Evolutionary conservation across 2,113 vertebrate species (phyloP).

Genomic region (Hippocampus mohnikei): DNA sequence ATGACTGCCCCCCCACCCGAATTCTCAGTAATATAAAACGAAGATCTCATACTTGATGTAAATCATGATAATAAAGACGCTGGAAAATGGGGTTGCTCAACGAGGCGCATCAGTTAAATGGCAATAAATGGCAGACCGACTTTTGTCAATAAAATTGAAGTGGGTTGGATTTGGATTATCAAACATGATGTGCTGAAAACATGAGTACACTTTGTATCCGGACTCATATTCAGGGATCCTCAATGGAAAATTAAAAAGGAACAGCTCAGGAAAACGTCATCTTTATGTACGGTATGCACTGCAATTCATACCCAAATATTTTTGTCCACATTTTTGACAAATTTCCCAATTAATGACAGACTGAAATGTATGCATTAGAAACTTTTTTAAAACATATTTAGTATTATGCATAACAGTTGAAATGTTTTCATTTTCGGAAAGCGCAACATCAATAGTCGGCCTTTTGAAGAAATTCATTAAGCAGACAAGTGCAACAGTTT

Average conservation of each 20-base stretch:
- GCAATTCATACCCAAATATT: not conserved
- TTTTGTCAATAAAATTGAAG: constrained; percentile 1
- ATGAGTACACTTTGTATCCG: not conserved
- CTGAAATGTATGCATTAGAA: too few relatives aligned
- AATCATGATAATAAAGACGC: constrained; percentile 2
- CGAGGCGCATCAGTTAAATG: constrained; percentile 1
- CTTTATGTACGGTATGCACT: not conserved
- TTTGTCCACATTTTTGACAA: too few relatives aligned
- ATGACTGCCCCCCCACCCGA: not conserved
- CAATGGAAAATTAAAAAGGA: not conserved
- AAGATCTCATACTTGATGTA: constrained; percentile 13
- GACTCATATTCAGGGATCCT: not conserved
- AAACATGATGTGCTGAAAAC: not conserved
- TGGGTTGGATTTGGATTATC: not conserved
- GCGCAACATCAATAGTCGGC: too few relatives aligned
- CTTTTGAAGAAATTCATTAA: too few relatives aligned
- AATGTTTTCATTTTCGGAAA: too few relatives aligned
- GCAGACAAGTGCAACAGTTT: too few relatives aligned
- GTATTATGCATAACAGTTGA: too few relatives aligned
- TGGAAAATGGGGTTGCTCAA: constrained; percentile 1
- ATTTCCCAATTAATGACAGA: too few relatives aligned
- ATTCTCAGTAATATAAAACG: constrained; percentile 11
- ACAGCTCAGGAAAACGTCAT: not conserved
- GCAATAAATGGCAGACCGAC: not conserved
- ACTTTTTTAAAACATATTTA: too few relatives aligned